These are phyloP conservation scores for Gyps fulvus DNA, from an alignment of 2,113 vertebrate species.

Conservation along the genomic window DNA sequence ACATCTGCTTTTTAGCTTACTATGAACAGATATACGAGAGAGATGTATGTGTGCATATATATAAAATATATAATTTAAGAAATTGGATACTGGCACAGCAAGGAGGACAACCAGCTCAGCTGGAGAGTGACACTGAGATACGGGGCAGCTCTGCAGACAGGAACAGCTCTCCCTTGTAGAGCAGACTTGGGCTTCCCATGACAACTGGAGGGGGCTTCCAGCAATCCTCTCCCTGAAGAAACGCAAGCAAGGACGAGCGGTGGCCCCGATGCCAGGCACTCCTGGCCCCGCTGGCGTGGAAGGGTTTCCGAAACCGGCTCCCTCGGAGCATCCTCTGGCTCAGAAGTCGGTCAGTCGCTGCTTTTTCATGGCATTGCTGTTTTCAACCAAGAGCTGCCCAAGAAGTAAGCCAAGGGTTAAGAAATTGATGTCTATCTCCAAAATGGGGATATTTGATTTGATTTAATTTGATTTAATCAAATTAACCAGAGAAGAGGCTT, in stretches of 20 bases:
- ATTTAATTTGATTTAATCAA: not conserved
- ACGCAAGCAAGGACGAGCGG: fast-evolving
- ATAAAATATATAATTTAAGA: not conserved
- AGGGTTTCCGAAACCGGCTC: not conserved
- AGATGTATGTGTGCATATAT: fast-evolving
- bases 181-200: not conserved
- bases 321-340: not conserved
- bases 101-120: not conserved
- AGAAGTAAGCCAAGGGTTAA: not conserved
- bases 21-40: not conserved
- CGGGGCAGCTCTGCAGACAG: not conserved
- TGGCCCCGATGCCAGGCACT: fast-evolving
- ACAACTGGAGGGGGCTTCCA: not conserved
- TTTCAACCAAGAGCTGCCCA: not conserved
- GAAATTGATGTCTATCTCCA: not conserved
- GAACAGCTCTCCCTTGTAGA: not conserved
- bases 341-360: not conserved
- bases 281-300: not conserved
- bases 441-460: not conserved
- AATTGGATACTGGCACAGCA: not conserved
- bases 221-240: no score
- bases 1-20: not conserved
- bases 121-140: not conserved
- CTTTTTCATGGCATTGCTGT: no score
- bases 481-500: not conserved